These are phyloP conservation scores for Corvus cornix DNA, from an alignment of 2,113 vertebrate genomes.

Conservation along the genomic window DNA sequence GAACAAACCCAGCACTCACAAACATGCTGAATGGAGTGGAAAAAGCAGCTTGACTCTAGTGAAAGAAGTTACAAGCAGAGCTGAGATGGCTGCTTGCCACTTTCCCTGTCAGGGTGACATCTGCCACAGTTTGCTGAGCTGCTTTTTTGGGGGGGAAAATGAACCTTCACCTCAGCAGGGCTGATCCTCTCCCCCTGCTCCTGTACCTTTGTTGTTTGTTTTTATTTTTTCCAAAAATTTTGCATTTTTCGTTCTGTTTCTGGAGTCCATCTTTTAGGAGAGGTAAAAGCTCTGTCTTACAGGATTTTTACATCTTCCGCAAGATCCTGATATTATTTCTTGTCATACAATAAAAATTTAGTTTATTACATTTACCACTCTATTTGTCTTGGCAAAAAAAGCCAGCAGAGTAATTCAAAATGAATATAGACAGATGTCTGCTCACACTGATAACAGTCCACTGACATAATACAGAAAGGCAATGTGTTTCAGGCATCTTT, in stretches of 20 bases:
- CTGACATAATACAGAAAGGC: neutral
- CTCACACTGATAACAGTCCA: neutral
- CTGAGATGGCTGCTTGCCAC: slow-evolving; percentile 19
- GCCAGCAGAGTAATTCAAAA: slow-evolving; percentile 8
- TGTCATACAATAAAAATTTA: neutral
- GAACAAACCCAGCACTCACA: slow-evolving; percentile 66
- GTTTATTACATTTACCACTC: slow-evolving; percentile 35
- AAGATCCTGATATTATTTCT: neutral
- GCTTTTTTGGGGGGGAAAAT: neutral
- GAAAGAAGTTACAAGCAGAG: slow-evolving; percentile 49
- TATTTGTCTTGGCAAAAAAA: slow-evolving; percentile 38
- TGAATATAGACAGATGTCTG: neutral
- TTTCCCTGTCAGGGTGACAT: slow-evolving; percentile 43
- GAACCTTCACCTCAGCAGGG: neutral
- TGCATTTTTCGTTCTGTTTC: neutral
- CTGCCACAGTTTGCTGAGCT: slow-evolving; percentile 25
- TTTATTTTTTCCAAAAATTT: neutral
- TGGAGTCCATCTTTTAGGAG: neutral
- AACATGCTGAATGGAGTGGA: slow-evolving; percentile 39
- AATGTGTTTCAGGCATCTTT: neutral
- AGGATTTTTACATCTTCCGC: neutral
- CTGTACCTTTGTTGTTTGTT: neutral
- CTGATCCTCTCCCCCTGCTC: neutral
- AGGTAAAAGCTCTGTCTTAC: neutral
- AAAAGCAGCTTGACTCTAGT: slow-evolving; percentile 34